phyloP scores from a whole-genome alignment of 2,797 vertebrate species.

The Cercopithecus diana region DNA sequence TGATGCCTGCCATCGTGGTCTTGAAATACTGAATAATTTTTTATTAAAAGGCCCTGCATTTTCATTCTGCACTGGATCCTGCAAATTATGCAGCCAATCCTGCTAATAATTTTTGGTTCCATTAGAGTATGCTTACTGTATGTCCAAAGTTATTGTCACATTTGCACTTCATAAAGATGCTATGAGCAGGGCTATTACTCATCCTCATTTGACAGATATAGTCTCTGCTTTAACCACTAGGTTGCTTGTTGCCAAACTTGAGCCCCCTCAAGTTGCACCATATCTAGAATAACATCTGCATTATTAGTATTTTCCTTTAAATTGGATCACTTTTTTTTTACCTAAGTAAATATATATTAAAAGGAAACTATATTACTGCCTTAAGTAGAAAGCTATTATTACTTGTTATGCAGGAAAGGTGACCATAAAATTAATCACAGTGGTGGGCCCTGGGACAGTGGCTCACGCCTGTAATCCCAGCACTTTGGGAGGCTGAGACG shows the following conservation, averaged over 20 bases:
- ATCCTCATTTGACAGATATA: not conserved
- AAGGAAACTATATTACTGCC: not conserved
- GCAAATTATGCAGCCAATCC: not conserved
- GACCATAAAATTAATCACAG: not conserved
- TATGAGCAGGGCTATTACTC: not conserved
- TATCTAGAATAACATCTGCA: not conserved
- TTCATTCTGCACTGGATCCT: not conserved
- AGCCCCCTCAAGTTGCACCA: not conserved
- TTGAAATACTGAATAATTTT: conserved; percentile 1
- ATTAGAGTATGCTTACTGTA: not conserved
- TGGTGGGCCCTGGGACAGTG: not conserved
- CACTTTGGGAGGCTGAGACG: too few species aligned
- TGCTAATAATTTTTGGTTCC: not conserved
- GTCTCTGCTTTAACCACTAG: not conserved
- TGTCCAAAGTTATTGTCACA: not conserved
- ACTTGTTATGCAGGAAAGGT: not conserved
- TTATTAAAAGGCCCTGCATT: not conserved
- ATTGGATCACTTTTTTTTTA: not conserved
- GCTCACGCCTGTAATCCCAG: too few species aligned
- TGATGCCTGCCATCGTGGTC: not conserved
- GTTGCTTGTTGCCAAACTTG: too few species aligned
- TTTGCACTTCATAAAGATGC: not conserved
- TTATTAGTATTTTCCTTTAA: not conserved
- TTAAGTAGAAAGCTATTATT: not conserved
- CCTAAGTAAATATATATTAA: not conserved